Base-by-base conservation (phyloP, 2,113 vertebrate genomes). In the Oncorhynchus keta region DNA sequence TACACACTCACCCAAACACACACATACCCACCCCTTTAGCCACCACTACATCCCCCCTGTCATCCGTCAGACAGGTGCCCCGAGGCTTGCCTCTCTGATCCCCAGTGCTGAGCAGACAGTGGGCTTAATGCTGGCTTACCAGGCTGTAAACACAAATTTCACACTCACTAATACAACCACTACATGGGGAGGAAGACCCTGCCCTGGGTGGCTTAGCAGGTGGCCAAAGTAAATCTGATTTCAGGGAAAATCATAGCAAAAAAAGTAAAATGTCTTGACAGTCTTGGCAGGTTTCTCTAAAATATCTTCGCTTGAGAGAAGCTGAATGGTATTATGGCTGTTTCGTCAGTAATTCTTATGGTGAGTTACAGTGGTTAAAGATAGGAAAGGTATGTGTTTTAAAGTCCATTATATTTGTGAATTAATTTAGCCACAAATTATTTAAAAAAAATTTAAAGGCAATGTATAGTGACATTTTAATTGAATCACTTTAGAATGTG, bases 1-100 rank as follows among this genome's bases (percentile, higher is more conserved):
- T 11, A 26, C 20, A 26, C 6, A 64, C 22, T 22, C n/a, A 64
- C 62, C 9, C 62, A 64, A 18, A 24, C 30, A 49, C 28, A 64
- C 30, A 67, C 57, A 26, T 64, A 59, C 11, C 7, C 49, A 59
- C 24, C 9, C 1, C 14, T 9, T 13, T 51, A 28, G 51, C 20
- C 24, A 72, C 64, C 67, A 76, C n/a, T 22, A 26, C 11, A 20
- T 61, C 7, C 39, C 39, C 20, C 71, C 32, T 73, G 70, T 80
- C 66, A 73, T 85, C 72, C 71, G 49, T 64, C 59, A 76, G 74
- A 84, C 76, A 84, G 75, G 66, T 78, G 80, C 48, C 65, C 61
- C 49, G 4, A 28, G 75, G 57, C 32, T 26, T 49, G 61, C 1
- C 35, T 39, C 66, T 61, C 18, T 73, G 68, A 77, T 74, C 39